Base-by-base conservation (phyloP, 2,888 invertebrate species). In the Chaetoderma sp. region DNA sequence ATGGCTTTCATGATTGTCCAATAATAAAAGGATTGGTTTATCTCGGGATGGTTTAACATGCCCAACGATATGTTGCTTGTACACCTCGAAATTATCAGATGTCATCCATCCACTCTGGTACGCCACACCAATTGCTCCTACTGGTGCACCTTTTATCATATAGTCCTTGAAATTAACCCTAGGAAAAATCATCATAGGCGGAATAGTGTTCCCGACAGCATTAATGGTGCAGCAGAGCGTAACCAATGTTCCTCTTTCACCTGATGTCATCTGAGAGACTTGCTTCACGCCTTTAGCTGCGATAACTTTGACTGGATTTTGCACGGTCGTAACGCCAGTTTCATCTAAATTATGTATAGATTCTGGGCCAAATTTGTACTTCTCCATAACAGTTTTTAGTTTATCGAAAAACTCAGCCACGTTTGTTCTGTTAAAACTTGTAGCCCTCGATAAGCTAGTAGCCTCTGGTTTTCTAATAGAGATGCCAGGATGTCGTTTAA, bases 1-100 rank as follows among this genome's bases (percentile, higher is more conserved):
- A 32, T 60, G 60, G 33, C 60, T 60, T 21, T 30, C 45, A 18
- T 60, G 60, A 28, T 60, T 60, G 30, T 60, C 60, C 60, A 60
- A 28, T 21, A 60, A 16, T 4, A 60, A 32, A 30, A 60, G 23
- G 49, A 33, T 50, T 21, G 50, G 52, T 18, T 52, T 52, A 18
- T 52, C 52, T 28, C 27, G 21, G 21, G 52, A 8, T 18, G n/a
- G 18, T 10, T 25, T 25, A 4, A 52, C 27, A 52, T 52, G 52
- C 25, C 27, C 27, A 25, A 45, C 23, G 28, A 55, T 28, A 44
- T 58, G 55, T n/a, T 28, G n/a, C 27, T 27, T 10, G 18, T 21
- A 25, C 18, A 4, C 18, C 4, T 25, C 16, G 25, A 60, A 60
- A 16, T n/a, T n/a, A n/a, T n/a, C n/a, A n/a, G n/a, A n/a, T n/a